Evolutionary conservation across 2,113 vertebrate species (phyloP).

Genomic region (Lutjanus erythropterus): DNA sequence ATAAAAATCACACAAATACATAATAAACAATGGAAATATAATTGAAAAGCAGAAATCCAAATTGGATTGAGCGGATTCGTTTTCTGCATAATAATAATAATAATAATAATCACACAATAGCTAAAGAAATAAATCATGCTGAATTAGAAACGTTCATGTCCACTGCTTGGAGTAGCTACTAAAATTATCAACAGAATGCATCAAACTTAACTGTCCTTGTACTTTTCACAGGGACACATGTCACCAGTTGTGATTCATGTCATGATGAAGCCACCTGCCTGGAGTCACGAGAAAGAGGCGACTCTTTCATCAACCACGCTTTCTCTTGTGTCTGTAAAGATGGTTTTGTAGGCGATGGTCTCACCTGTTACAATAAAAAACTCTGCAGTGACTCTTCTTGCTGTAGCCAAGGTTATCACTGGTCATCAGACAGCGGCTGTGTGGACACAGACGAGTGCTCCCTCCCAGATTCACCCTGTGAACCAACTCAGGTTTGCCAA

Average conservation of each 20-base stretch:
- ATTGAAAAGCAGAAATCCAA: not conserved
- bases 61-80: not conserved
- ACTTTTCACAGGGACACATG: slow-evolving; percentile 36
- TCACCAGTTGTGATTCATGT: slow-evolving; percentile 64
- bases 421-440: slow-evolving; percentile 67
- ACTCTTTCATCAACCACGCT: not conserved
- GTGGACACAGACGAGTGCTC: slow-evolving; percentile 74
- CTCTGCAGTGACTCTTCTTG: slow-evolving; percentile 57
- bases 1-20: not conserved
- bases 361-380: slow-evolving; percentile 63
- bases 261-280: slow-evolving; percentile 54
- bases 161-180: not conserved
- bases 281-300: slow-evolving; percentile 32
- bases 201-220: not conserved
- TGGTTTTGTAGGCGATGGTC: slow-evolving; percentile 74
- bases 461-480: slow-evolving; percentile 47
- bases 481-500: slow-evolving; percentile 41
- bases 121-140: not conserved
- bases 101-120: no score
- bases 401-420: slow-evolving; percentile 64
- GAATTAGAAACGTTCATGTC: not conserved
- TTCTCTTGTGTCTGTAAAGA: slow-evolving; percentile 69
- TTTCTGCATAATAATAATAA: not conserved
- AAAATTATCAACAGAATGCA: not conserved
- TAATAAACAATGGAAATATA: not conserved